phyloP scores from a whole-genome alignment of 2,797 vertebrate species.

The Megalops cyprinoides region DNA sequence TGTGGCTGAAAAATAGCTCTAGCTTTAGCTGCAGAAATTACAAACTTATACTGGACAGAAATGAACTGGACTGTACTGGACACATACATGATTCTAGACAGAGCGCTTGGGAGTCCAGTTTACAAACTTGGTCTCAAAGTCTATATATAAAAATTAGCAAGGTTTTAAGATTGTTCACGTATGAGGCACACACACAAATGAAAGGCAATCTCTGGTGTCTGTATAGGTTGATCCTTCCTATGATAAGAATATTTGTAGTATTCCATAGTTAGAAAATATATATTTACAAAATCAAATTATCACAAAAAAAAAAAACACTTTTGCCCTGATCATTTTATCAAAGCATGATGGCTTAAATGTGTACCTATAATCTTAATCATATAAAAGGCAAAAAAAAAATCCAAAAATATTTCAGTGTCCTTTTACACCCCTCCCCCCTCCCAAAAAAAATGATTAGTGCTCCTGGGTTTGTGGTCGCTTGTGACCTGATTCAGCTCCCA shows the following conservation, averaged over 20 bases:
- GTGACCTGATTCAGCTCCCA: conserved; percentile 38
- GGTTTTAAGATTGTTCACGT: conserved; percentile 71
- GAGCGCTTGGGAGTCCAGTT: conserved; percentile 50
- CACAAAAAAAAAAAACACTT: conserved; percentile 66
- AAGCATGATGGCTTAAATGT: conserved; percentile 83
- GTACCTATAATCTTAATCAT: conserved; percentile 60
- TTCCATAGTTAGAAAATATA: conserved; percentile 77
- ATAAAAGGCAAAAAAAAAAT: conserved; percentile 49
- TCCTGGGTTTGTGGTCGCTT: conserved; percentile 42
- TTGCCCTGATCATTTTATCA: conserved; percentile 80
- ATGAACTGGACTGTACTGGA: conserved; percentile 56
- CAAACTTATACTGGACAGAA: conserved; percentile 44
- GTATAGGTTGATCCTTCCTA: conserved; percentile 65
- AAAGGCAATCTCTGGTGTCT: conserved; percentile 68
- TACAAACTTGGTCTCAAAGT: conserved; percentile 53
- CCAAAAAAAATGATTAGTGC: conserved; percentile 56
- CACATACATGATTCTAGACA: conserved; percentile 52
- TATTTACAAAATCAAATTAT: conserved; percentile 74
- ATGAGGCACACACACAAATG: conserved; percentile 71
- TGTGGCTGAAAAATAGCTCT: background rate
- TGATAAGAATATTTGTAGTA: conserved; percentile 59
- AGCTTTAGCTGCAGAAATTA: background rate
- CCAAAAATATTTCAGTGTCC: conserved; percentile 38
- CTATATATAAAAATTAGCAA: conserved; percentile 64
- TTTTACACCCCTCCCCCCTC: conserved; percentile 36